Evolutionary conservation across 2,888 invertebrate genomes (phyloP), one percentile per base, ranked within the genome.

Genomic region (Heteromurus nitidus): DNA sequence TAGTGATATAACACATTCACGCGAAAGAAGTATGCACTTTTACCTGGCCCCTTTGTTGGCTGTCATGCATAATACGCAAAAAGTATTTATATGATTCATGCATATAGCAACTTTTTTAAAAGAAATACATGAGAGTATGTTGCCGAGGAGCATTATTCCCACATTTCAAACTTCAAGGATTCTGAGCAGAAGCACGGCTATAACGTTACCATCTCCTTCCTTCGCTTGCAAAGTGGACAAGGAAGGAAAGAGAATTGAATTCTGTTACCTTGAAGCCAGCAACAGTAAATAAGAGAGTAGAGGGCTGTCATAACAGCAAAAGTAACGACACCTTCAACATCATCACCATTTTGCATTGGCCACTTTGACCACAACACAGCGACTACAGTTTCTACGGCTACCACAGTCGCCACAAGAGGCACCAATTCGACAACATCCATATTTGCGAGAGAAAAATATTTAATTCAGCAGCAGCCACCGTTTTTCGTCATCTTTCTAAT

Each of bases 251-350:
- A 50, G 50, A 50, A 50, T 50, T 9, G 20, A 50, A 22, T 18
- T 36, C 13, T 36, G 36, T n/a, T 36, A 36, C 36, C 36, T 36
- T 36, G 36, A 13, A 36, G 7, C 36, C 36, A 36, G 36, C 36
- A 5, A 36, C n/a, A n/a, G n/a, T n/a, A n/a, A n/a, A n/a, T n/a
- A 55, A 20, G 47, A 18, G 53, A 22, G 53, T 20, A 20, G 53
- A 20, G 53, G 11, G 20, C 53, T 20, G 62, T 20, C 18, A 30
- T 28, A 26, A 42, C 36, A 64, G 42, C 7, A 18, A 47, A 36
- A 55, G 31, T 55, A 42, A 70, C 36, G 70, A 70, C 55, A 70
- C 58, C 55, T 70, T 70, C 73, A 5, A 18, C 31, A 31, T 50
- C 28, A 11, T 28, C 24, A 47, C 13, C 26, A 62, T 18, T 20